Conservation (phyloP, 2,797 vertebrate genomes). For the Liparis tanakae region DNA sequence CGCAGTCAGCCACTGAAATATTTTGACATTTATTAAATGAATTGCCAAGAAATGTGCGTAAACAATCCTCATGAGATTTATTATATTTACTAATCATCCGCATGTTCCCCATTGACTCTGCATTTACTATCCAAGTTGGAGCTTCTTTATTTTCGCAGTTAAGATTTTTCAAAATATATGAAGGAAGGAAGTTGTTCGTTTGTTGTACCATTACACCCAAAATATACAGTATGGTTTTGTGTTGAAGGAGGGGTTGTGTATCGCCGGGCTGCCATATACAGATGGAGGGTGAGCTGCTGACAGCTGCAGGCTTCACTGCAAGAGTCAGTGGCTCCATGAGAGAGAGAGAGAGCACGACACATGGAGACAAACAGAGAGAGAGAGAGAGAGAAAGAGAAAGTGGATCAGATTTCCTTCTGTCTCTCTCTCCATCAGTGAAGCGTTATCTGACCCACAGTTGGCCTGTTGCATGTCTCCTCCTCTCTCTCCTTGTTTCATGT, state of each 20-base stretch:
- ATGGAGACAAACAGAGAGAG: constrained; percentile 24
- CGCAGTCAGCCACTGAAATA: neutral
- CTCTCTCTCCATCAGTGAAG: constrained; percentile 59
- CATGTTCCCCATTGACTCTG: too few relatives aligned
- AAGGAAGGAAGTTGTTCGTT: neutral
- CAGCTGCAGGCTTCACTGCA: constrained; percentile 66
- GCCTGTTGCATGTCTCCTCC: constrained; percentile 36
- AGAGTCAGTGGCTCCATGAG: constrained; percentile 60
- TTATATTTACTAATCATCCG: too few relatives aligned
- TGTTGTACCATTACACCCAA: neutral
- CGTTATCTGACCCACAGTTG: constrained; percentile 71
- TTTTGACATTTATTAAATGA: neutral
- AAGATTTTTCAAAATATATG: neutral
- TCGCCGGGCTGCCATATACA: constrained; percentile 46
- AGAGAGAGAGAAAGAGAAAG: constrained; percentile 34
- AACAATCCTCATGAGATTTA: neutral
- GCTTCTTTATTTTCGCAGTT: neutral
- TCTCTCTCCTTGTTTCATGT: constrained; percentile 13
- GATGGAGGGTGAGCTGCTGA: constrained; percentile 46
- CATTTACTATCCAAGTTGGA: neutral
- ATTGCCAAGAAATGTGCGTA: neutral
- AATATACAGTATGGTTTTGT: constrained; percentile 13
- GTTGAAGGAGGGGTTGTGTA: constrained; percentile 38
- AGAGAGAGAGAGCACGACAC: constrained; percentile 22
- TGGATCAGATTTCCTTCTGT: constrained; percentile 58